These are phyloP conservation scores for Drosophila paracracens DNA, from an alignment of 2,888 invertebrate genomes.

Conservation along the genomic window DNA sequence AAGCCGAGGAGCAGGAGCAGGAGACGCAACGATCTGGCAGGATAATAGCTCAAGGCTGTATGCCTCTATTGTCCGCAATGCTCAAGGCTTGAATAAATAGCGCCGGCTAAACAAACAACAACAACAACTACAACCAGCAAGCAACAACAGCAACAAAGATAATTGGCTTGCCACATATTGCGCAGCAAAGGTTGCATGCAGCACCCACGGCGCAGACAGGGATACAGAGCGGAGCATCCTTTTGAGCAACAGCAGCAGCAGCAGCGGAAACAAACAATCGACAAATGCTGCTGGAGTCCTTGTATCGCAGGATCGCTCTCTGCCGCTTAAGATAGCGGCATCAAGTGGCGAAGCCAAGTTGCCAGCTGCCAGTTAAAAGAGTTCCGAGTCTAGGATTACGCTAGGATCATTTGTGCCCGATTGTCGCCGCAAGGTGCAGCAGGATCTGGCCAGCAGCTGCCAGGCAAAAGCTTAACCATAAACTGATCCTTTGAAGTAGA, in stretches of 20 bases:
- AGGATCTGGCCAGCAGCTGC: constrained; percentile 19
- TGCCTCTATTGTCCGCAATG: constrained; percentile 67
- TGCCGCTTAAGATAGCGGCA: constrained; percentile 48
- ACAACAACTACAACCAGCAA: constrained; percentile 20
- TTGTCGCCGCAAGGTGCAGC: constrained; percentile 39
- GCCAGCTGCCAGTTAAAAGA: constrained; percentile 48
- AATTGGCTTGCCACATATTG: constrained; percentile 78
- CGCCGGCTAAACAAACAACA: constrained; percentile 75
- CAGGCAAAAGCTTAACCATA: constrained; percentile 47
- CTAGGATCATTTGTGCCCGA: constrained; percentile 30
- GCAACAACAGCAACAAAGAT: constrained; percentile 21
- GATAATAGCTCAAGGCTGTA: constrained; percentile 79
- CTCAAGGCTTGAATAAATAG: constrained; percentile 71
- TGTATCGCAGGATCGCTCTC: constrained; percentile 6
- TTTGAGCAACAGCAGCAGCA: constrained; percentile 21
- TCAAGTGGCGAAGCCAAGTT: constrained; percentile 72
- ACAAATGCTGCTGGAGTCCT: constrained; percentile 31
- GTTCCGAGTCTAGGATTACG: constrained; percentile 52
- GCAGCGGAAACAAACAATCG: constrained; percentile 74
- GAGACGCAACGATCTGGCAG: constrained; percentile 30
- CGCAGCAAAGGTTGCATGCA: constrained; percentile 48
- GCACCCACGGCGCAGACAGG: constrained; percentile 59
- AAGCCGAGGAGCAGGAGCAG: constrained; percentile 26
- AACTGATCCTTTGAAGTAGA: constrained; percentile 40
- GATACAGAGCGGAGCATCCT: constrained; percentile 34